phyloP scores from a whole-genome alignment of 2,888 invertebrate genomes.

The Tricholauxania praeusta region DNA sequence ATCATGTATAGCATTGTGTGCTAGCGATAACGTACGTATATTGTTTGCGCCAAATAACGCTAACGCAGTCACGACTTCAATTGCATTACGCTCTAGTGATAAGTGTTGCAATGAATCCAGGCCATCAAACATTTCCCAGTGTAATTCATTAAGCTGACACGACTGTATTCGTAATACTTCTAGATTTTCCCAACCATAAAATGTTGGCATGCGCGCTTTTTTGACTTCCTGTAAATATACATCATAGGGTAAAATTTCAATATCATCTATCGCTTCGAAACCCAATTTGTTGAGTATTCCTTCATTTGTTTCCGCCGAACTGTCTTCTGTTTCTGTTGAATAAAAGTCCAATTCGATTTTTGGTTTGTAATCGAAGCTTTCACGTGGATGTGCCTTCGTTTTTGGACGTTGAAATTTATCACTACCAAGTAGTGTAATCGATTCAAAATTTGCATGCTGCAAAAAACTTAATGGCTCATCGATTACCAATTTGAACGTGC shows the following conservation, averaged over 20 bases:
- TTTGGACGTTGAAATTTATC: slow-evolving; percentile 62
- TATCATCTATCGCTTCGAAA: slow-evolving; percentile 54
- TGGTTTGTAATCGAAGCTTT: slow-evolving; percentile 65
- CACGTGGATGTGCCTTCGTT: slow-evolving; percentile 61
- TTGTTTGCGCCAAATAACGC: slow-evolving; percentile 77
- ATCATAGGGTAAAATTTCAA: slow-evolving; percentile 74
- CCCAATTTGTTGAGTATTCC: slow-evolving; percentile 49
- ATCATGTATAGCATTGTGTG: slow-evolving; percentile 74
- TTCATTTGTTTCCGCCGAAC: slow-evolving; percentile 23
- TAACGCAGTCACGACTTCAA: slow-evolving; percentile 76
- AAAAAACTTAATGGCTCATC: slow-evolving; percentile 69
- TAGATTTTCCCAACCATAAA: slow-evolving; percentile 68
- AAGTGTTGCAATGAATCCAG: slow-evolving; percentile 73
- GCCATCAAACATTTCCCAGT: slow-evolving; percentile 79
- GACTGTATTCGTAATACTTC: slow-evolving; percentile 73
- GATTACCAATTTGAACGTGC: slow-evolving; percentile 68
- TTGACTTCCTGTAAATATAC: slow-evolving; percentile 72
- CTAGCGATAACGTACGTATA: slow-evolving; percentile 74
- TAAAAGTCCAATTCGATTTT: slow-evolving; percentile 57
- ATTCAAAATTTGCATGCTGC: slow-evolving; percentile 71
- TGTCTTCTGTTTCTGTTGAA: slow-evolving; percentile 23
- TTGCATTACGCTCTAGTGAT: slow-evolving; percentile 74
- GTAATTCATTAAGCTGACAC: slow-evolving; percentile 73
- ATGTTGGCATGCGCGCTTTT: slow-evolving; percentile 66
- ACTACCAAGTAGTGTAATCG: slow-evolving; percentile 67